These are phyloP conservation scores for Cheilosia soror DNA, from an alignment of 2,888 invertebrate genomes.

Conservation along the genomic window DNA sequence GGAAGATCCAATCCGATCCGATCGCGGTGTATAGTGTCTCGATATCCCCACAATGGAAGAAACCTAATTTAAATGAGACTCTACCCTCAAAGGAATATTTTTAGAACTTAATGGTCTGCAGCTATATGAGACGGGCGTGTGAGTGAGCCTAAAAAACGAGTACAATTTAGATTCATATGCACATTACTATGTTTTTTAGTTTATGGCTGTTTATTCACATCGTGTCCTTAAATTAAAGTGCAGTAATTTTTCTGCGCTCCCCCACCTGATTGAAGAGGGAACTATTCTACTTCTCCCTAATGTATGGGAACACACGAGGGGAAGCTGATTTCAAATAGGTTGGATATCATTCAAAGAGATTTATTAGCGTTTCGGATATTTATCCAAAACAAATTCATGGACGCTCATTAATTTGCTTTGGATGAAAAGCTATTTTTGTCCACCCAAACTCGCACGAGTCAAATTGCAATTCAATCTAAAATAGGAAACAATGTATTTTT, in stretches of 20 bases:
- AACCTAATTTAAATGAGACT: constrained; percentile 66
- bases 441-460: constrained; percentile 45
- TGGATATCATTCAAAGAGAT: constrained; percentile 68
- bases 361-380: constrained; percentile 69
- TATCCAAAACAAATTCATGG: constrained; percentile 72
- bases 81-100: constrained; percentile 50
- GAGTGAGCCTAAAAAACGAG: constrained; percentile 61
- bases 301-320: constrained; percentile 11
- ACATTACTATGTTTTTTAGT: constrained; percentile 56
- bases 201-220: constrained; percentile 49
- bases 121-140: constrained; percentile 9
- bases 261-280: constrained; percentile 29
- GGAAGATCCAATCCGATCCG: constrained; percentile 59
- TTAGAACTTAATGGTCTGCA: constrained; percentile 61
- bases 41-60: constrained; percentile 51
- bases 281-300: background rate
- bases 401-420: constrained; percentile 67
- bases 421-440: constrained; percentile 55
- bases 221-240: constrained; percentile 69
- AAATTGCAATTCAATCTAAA: constrained; percentile 61
- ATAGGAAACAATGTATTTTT: background rate
- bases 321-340: constrained; percentile 70
- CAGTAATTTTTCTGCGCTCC: constrained; percentile 68
- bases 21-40: constrained; percentile 40
- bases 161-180: constrained; percentile 64